Evolutionary conservation across 2,888 invertebrate species (phyloP), one percentile per base, ranked within the genome.

Genomic region (Megalurothrips usitatus): DNA sequence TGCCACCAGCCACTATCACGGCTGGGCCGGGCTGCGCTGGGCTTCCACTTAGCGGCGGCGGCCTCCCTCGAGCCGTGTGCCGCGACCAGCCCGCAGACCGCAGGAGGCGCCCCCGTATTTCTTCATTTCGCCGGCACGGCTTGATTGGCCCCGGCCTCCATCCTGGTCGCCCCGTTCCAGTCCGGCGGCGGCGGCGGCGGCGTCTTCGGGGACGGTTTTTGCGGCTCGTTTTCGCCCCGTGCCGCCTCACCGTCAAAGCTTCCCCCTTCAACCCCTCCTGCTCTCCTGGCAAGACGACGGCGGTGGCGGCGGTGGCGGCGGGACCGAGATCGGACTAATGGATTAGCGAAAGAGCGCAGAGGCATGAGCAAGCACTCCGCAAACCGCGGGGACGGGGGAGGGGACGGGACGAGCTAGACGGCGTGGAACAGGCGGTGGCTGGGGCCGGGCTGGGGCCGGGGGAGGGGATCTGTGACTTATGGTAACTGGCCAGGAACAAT

Each of bases 401-500:
- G 34, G 34, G 34, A 43, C 34, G 34, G 34, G 34, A 43, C 34
- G 34, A 43, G 6, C 34, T 43, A 43, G 34, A 43, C 34, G 34
- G 34, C 34, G 2, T 6, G 34, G 34, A 43, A 43, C 34, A 6
- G 34, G 34, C 34, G 2, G 34, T 6, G 14, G 52, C 52, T 12
- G 52, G 52, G 52, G 10, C 52, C 3, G 58, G 58, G 58, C 19
- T 58, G 58, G 58, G 14, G 10, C 34, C 2, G 58, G 14, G 58
- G 58, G 58, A n/a, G 58, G 58, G 58, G 34, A 43, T 23, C 68
- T 23, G 68, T 75, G 68, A 75, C 68, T 75, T 75, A 75, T 75
- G 68, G 68, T 26, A 75, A 75, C 68, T 23, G 23, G 58, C 19
- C 58, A 14, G 58, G 58, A 58, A 75, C 68, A 26, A 75, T 75